Evolutionary conservation across 2,888 invertebrate genomes (phyloP).

Genomic region (Adela reaumurella): DNA sequence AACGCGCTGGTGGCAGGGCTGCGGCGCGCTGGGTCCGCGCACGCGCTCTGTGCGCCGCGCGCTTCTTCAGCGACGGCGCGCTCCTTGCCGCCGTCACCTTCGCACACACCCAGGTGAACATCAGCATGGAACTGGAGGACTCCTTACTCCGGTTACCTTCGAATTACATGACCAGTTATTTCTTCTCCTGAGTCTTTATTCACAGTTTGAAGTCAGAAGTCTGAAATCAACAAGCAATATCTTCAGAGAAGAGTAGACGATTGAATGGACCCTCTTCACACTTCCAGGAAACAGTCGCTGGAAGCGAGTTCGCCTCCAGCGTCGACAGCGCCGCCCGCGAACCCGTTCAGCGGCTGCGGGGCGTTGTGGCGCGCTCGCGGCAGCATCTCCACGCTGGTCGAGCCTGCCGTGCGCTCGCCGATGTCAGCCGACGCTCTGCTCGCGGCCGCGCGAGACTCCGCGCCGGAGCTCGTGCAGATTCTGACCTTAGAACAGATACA

Average conservation of each 20-base stretch:
- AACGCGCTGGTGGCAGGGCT: slow-evolving; percentile 47
- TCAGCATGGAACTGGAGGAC: no score
- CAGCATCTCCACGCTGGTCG: slow-evolving; percentile 46
- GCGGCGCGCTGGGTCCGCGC: slow-evolving; percentile 48
- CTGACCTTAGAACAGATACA: slow-evolving; percentile 75
- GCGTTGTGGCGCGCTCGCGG: slow-evolving; percentile 38
- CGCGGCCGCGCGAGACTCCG: slow-evolving; percentile 83
- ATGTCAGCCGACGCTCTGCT: slow-evolving; percentile 77
- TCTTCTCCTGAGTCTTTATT: no score
- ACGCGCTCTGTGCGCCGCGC: slow-evolving; percentile 46
- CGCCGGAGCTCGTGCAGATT: slow-evolving; percentile 73
- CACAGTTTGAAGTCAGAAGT: no score
- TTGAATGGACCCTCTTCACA: no score
- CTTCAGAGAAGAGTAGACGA: no score
- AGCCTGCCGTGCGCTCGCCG: slow-evolving; percentile 52
- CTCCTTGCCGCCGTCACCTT: slow-evolving; percentile 73
- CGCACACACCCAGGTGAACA: slow-evolving; percentile 64
- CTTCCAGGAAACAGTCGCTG: slow-evolving; percentile 60
- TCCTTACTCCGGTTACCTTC: no score
- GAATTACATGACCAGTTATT: no score
- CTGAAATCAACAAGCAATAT: no score
- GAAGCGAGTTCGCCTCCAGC: slow-evolving; percentile 26
- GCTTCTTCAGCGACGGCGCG: slow-evolving; percentile 53
- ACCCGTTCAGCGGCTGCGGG: slow-evolving; percentile 59
- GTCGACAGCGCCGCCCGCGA: slow-evolving; percentile 33